phyloP scores from a whole-genome alignment of 35 echinoderm and acorn worm species.

The Apostichopus parvimensis region DNA sequence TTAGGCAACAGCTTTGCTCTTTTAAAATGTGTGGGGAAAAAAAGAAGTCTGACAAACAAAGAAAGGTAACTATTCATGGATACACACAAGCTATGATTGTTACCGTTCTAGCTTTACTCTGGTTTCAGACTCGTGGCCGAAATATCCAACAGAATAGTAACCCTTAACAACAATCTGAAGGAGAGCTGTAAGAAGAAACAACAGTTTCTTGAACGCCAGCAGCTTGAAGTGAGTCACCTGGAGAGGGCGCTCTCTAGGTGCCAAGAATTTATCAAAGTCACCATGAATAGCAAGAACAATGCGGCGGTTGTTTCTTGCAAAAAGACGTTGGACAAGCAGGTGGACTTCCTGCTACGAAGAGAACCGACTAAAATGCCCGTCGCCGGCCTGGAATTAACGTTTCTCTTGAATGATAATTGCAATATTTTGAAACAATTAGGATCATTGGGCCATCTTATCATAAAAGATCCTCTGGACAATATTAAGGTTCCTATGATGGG shows the following conservation, averaged over 20 bases:
- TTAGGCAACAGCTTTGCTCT: too few species aligned
- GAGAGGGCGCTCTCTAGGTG: conserved; percentile 65
- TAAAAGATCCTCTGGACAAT: conserved; percentile 7
- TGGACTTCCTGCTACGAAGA: conserved; percentile 65
- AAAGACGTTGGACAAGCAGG: conserved; percentile 71
- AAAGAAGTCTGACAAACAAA: too few species aligned
- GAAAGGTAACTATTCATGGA: too few species aligned
- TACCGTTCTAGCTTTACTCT: not conserved
- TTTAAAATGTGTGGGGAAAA: too few species aligned
- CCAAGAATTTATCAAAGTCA: conserved; percentile 58
- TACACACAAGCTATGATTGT: too few species aligned
- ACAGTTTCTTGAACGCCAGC: conserved; percentile 62
- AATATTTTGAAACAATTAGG: conserved; percentile 53
- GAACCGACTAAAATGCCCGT: conserved; percentile 68
- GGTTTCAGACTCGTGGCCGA: conserved; percentile 62
- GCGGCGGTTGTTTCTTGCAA: conserved; percentile 65
- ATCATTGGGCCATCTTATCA: not conserved
- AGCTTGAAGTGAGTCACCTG: conserved; percentile 61
- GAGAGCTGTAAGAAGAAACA: conserved; percentile 58
- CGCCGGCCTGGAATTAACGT: conserved; percentile 73
- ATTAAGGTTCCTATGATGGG: not conserved
- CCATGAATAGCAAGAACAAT: conserved; percentile 51
- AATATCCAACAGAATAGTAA: conserved; percentile 65
- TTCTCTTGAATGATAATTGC: conserved; percentile 59
- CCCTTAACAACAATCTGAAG: conserved; percentile 63